Evolutionary conservation across 2,113 vertebrate species (phyloP), one percentile per base, ranked within the genome.

Genomic region (Tapirus terrestris): DNA sequence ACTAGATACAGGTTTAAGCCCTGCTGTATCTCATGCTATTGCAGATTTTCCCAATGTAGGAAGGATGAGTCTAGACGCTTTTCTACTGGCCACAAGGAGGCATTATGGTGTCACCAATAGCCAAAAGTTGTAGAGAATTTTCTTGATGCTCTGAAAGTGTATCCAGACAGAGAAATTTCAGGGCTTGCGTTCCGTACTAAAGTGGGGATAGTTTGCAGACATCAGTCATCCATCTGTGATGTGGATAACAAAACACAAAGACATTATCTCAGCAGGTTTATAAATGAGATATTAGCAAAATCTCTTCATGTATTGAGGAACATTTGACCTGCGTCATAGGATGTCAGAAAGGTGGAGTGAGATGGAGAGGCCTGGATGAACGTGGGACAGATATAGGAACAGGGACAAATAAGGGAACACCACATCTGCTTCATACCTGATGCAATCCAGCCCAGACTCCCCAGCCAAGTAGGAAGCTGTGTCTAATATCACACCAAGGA

Each of bases 11-110:
- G 4, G 2, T 25, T 27, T 45, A 36, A 81, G 68, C 60, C 27
- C 5, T 33, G 10, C 0, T 7, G 14, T 7, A 2, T 13, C 36
- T 76, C 21, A 7, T 25, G 18, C 20, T 3, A 16, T n/a, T 0
- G 1, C 45, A 36, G 14, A 14, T 27, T 70, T 65, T 20, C 72
- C 7, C 8, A 4, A 84, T 6, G 7, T 27, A 23, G 39, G 39
- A 89, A 76, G 45, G 25, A 51, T 27, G 20, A 31, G 31, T 83
- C 23, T 70, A 70, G 39, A 29, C 5, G 51, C n/a, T 63, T 70
- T 77, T 51, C 45, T 72, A 4, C 1, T 82, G 85, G 27, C 95
- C 61, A 73, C 87, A 8, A 83, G 61, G 93, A 58, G 72, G 79
- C 39, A 23, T 25, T 58, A 1, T n/a, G 25, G 16, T 33, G 5